A percentile compares a stretch with the other conserved stretches of the same genome.
Evolutionary conservation across 2,888 invertebrate genomes (phyloP).

Genomic region (Malthinus seriepunctatus): DNA sequence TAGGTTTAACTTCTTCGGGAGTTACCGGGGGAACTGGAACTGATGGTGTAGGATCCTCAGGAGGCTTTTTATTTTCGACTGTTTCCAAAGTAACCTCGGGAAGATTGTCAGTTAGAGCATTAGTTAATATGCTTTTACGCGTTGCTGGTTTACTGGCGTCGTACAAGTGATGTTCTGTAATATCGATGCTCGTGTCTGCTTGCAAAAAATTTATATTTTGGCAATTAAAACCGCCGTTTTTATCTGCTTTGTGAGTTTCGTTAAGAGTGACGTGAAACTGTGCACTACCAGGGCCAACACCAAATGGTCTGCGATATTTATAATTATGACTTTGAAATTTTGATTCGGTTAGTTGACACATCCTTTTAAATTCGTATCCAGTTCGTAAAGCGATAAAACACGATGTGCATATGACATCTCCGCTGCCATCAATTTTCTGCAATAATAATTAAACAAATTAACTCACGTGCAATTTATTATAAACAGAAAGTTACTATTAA

Average conservation of each 20-base stretch:
- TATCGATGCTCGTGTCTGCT: constrained; percentile 26
- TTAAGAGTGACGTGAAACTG: constrained; percentile 25
- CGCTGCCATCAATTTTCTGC: constrained; percentile 19
- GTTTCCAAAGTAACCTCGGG: constrained; percentile 19
- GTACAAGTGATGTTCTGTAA: constrained; percentile 24
- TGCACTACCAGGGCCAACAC: constrained; percentile 24
- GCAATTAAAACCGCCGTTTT: constrained; percentile 8
- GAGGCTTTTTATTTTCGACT: background rate
- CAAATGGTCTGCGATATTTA: constrained; percentile 24
- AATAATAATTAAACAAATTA: constrained; percentile 5
- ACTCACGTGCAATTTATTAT: background rate
- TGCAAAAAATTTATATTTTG: constrained; percentile 25
- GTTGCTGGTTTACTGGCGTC: constrained; percentile 14
- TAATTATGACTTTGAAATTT: constrained; percentile 22
- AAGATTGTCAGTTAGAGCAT: constrained; percentile 11
- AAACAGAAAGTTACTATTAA: no score
- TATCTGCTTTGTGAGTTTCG: constrained; percentile 5
- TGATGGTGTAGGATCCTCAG: background rate
- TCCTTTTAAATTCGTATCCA: constrained; percentile 23
- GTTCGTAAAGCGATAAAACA: constrained; percentile 24
- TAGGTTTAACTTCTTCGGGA: background rate
- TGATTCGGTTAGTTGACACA: constrained; percentile 24
- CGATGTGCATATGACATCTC: constrained; percentile 17
- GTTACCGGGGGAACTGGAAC: background rate
- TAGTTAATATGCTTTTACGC: constrained; percentile 4